Evolutionary conservation across 2,888 invertebrate genomes (phyloP), one percentile per base, ranked within the genome.

Genomic region (Polylopha cassiicola): DNA sequence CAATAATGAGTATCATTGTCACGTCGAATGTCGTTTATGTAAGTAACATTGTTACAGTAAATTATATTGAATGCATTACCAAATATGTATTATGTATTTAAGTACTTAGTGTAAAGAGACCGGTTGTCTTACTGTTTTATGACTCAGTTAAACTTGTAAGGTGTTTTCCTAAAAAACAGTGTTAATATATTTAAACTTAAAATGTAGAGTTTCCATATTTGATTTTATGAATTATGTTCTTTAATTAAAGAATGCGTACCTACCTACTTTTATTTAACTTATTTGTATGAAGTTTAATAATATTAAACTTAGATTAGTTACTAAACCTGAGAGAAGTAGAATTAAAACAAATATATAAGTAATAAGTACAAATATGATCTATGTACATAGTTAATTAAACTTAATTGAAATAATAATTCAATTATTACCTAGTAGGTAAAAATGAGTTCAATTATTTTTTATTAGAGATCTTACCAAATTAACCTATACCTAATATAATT

Each of bases 61-160:
- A 21, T 13, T 48, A 34, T 18, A 8, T 34, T 18, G 8, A 23
- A 23, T 23, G 7, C 34, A 11, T 18, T 34, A 17, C n/a, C n/a
- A n/a, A n/a, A n/a, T n/a, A 26, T 24, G 15, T 17, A 14, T 10
- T 26, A 31, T 30, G 27, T 37, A 37, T n/a, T 54, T 47, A 55
- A 55, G 52, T 46, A 47, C 51, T 47, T 52, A 44, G 44, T 43
- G 39, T 43, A 47, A 53, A 51, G 51, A 50, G 51, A 47, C 47
- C 44, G 50, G 47, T 42, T 46, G 54, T 58, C 15, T 8, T 61
- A 51, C 50, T 52, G 39, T 60, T 72, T 71, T 62, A 71, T 50
- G 57, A 51, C 60, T 56, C 58, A 61, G 63, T 73, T 65, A 73
- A 65, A 57, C 57, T 61, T 61, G 67, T 61, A 65, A 61, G 58